Base-by-base conservation (phyloP, 2,797 vertebrate genomes). In the Heliangelus exortis region DNA sequence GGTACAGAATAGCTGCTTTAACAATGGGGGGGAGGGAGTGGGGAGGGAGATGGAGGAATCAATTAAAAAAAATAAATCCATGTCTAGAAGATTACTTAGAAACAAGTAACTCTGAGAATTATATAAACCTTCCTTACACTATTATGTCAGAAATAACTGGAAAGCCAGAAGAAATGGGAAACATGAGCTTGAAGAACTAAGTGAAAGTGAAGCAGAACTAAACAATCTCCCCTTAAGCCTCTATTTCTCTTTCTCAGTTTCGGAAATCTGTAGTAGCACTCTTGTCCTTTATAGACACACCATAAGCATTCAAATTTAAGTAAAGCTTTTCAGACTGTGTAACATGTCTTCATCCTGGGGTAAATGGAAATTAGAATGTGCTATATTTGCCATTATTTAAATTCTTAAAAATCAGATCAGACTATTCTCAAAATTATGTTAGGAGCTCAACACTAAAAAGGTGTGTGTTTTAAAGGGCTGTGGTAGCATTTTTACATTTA, bases 1-100 rank as follows among this genome's bases (percentile, higher is more conserved):
- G 79, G 84, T 88, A 59, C 80, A 81, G 87, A 94, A 90, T 63
- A 95, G 55, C 75, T 91, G 67, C 78, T 33, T 91, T 78, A 71
- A 51, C 96, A 41, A 41, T 41, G 39, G 39, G 13, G 39, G 39
- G 6, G 39, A 41, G 39, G 39, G 39, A 41, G 39, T 14, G 39
- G 13, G 39, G 39, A 41, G 80, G 58, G 12, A 17, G 17, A n/a
- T 36, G 88, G 77, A 84, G 84, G 77, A 93, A 90, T 80, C 39
- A 92, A 89, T 92, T 88, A 79, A 54, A 75, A 72, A 67, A 87
- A 92, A 73, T 75, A 87, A 92, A 76, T 75, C 73, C 73, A 69
- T 48, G 47, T 90, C 58, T 79, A 63, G 84, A 80, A 92, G 66
- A 93, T 94, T 93, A 91, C 43, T 93, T 66, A 80, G 43, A 66